Percentiles rank a stretch among this genome's conserved stretches.
Evolutionary conservation across 2,797 vertebrate species (phyloP).

Genomic region (Sylvia borin): DNA sequence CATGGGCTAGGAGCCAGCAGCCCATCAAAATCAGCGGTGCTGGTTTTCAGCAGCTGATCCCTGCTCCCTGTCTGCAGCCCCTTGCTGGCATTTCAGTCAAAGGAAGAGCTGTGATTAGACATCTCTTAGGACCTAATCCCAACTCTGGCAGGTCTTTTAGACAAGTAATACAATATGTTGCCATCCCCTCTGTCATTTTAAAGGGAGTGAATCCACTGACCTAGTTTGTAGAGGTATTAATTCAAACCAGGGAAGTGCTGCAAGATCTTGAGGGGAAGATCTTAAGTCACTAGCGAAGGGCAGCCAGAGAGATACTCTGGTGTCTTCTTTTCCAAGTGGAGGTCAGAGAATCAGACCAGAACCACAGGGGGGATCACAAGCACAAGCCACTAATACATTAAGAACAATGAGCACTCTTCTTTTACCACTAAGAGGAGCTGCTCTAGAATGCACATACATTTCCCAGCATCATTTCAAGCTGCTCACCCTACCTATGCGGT

Average conservation of each 20-base stretch:
- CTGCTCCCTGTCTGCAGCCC: not conserved
- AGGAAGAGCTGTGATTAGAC: not conserved
- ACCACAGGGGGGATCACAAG: not conserved
- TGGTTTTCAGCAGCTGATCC: not conserved
- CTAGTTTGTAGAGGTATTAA: not conserved
- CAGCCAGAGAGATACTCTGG: not conserved
- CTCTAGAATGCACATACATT: accelerated
- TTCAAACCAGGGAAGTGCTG: not conserved
- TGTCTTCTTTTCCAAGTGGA: not conserved
- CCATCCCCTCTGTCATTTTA: not conserved
- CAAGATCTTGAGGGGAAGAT: not conserved
- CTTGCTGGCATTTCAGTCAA: not conserved
- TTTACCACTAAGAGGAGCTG: not conserved
- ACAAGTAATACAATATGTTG: not conserved
- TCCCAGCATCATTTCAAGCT: not conserved
- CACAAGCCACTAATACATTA: not conserved
- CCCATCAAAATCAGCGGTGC: not conserved
- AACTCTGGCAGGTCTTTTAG: not conserved
- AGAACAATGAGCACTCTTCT: not conserved
- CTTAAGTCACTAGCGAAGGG: not conserved
- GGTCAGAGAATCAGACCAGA: not conserved
- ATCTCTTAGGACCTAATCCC: not conserved
- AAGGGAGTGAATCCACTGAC: not conserved
- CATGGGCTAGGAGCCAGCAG: not conserved
- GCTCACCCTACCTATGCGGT: conserved; percentile 85